A percentile compares a stretch with the other conserved stretches of the same genome.
Conservation (phyloP, 2,113 vertebrate genomes). For the Clupea harengus region DNA sequence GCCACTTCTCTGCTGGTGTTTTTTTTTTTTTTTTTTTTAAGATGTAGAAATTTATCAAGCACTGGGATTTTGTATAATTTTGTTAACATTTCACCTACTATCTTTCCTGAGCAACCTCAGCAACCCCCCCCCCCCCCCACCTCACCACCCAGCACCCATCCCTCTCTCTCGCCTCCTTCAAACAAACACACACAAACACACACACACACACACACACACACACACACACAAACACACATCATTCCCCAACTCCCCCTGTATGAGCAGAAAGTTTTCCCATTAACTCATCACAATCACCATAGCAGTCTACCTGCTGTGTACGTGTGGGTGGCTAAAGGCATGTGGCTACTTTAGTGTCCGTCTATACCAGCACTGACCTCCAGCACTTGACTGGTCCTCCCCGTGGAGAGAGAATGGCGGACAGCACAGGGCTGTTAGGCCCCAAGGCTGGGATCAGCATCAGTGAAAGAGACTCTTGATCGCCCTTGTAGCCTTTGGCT, state of each 20-base stretch:
- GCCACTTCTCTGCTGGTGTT: slow-evolving; percentile 41
- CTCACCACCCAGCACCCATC: neutral
- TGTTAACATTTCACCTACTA: slow-evolving; percentile 75
- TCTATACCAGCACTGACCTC: neutral
- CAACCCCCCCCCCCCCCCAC: slow-evolving; percentile 31
- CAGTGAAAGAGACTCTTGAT: neutral
- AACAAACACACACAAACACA: neutral
- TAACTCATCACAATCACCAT: slow-evolving; percentile 13
- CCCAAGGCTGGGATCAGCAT: neutral
- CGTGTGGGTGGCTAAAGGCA: neutral
- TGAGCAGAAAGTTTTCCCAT: slow-evolving; percentile 38
- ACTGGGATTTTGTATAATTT: slow-evolving; percentile 70
- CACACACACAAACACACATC: slow-evolving; percentile 14
- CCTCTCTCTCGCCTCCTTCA: neutral
- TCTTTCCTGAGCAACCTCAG: slow-evolving; percentile 56
- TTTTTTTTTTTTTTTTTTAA: slow-evolving; percentile 47
- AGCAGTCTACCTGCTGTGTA: neutral
- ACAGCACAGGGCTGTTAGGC: neutral
- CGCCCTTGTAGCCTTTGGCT: slow-evolving; percentile 52
- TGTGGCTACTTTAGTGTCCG: neutral
- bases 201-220: slow-evolving; percentile 23
- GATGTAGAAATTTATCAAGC: slow-evolving; percentile 73
- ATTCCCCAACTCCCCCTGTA: slow-evolving; percentile 32
- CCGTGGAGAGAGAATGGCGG: neutral
- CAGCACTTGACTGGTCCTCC: neutral